phyloP scores from a whole-genome alignment of 2,797 vertebrate genomes.

The Arnoldichthys spilopterus region DNA sequence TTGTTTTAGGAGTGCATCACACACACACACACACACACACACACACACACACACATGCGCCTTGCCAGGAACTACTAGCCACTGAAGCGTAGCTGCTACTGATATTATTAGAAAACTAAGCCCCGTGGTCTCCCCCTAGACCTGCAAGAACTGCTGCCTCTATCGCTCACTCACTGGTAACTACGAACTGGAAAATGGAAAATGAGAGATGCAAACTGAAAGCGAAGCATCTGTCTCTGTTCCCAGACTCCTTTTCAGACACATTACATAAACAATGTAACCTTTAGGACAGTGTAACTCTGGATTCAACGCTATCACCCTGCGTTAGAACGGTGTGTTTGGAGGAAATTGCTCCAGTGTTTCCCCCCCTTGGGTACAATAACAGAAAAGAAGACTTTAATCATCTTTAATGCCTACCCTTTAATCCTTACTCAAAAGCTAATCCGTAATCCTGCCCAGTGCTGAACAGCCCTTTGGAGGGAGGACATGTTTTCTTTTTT shows the following conservation, averaged over 20 bases:
- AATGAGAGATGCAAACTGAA: background rate
- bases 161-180: conserved; percentile 29
- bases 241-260: background rate
- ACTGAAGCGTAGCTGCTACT: conserved; percentile 29
- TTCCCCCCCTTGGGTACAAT: conserved; percentile 61
- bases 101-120: conserved; percentile 37
- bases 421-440: conserved; percentile 71
- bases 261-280: conserved; percentile 28
- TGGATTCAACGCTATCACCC: conserved; percentile 2
- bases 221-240: background rate
- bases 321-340: conserved; percentile 30
- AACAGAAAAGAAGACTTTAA: conserved; percentile 68
- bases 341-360: conserved; percentile 34
- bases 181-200: conserved; percentile 37
- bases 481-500: conserved; percentile 5
- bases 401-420: conserved; percentile 72
- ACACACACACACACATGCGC: conserved; percentile 8
- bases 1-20: background rate
- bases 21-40: conserved; percentile 16
- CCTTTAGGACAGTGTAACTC: conserved; percentile 6
- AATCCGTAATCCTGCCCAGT: conserved; percentile 68
- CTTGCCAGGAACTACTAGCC: background rate
- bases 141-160: background rate
- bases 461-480: conserved; percentile 52
- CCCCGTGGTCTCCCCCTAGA: background rate